phyloP scores from a whole-genome alignment of 2,888 invertebrate species.

The Erannis defoliaria region DNA sequence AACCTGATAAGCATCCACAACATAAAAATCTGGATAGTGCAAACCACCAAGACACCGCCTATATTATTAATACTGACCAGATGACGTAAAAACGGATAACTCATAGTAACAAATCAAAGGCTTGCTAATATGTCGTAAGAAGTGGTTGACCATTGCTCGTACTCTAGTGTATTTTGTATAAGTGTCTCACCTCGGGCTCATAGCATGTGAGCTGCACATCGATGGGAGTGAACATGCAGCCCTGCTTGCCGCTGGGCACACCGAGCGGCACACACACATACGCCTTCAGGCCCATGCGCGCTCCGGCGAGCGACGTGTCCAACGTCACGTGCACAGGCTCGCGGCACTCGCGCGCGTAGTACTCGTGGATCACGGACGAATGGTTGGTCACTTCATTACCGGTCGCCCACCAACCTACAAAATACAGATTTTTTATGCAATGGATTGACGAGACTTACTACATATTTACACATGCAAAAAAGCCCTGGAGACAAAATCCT shows the following conservation, averaged over 20 bases:
- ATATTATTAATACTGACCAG: too few species aligned
- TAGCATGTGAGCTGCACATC: conserved; percentile 95
- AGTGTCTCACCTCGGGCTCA: conserved; percentile 92
- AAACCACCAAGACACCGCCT: too few species aligned
- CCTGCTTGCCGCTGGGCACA: conserved; percentile 96
- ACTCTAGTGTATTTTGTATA: background rate
- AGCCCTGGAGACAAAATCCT: too few species aligned
- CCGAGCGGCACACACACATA: conserved; percentile 97
- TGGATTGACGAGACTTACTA: too few species aligned
- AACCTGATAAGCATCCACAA: too few species aligned
- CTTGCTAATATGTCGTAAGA: too few species aligned
- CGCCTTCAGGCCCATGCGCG: conserved; percentile 97
- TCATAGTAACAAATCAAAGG: too few species aligned
- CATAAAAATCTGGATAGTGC: too few species aligned
- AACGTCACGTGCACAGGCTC: conserved; percentile 98
- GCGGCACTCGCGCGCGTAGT: conserved; percentile 97
- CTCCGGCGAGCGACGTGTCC: conserved; percentile 95
- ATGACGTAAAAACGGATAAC: too few species aligned
- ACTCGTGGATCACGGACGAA: conserved; percentile 98
- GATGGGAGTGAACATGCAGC: conserved; percentile 98
- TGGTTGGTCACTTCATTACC: conserved; percentile 99
- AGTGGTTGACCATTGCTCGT: too few species aligned
- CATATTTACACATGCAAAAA: too few species aligned
- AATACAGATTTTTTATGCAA: too few species aligned
- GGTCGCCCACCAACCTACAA: conserved; percentile 97